A percentile compares a stretch with the other conserved stretches of the same genome.
Conservation (phyloP, 2,113 vertebrate species). For the Megaceryle maxima region DNA sequence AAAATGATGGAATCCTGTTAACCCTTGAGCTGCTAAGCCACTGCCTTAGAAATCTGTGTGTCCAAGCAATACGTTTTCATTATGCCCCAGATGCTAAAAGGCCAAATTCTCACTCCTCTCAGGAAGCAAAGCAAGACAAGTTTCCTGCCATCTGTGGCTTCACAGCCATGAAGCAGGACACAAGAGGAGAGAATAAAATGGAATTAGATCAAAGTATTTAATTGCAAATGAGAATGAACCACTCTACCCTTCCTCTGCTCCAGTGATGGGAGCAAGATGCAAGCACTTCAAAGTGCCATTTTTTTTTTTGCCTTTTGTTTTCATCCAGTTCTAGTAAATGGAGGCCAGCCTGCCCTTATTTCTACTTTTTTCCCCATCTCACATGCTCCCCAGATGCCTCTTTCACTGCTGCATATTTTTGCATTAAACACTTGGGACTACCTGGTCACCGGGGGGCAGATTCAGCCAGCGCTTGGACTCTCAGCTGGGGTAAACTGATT, state of each 20-base stretch:
- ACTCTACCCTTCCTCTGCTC: not conserved
- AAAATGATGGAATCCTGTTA: not conserved
- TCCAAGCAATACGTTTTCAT: not conserved
- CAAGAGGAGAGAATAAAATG: not conserved
- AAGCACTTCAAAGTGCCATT: not conserved
- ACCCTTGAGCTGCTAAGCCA: not conserved
- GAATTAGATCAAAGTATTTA: not conserved
- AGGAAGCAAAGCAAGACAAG: not conserved
- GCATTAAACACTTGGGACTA: not conserved
- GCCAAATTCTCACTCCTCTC: not conserved
- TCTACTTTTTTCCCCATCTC: not conserved
- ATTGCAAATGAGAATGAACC: not conserved
- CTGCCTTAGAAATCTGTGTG: accelerated
- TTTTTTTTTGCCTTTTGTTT: not conserved
- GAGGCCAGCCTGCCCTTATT: not conserved
- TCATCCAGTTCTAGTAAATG: not conserved
- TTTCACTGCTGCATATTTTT: not conserved
- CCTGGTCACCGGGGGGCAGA: not conserved
- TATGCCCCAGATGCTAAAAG: not conserved
- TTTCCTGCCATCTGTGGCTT: not conserved
- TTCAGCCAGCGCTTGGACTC: not conserved
- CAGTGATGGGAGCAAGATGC: not conserved
- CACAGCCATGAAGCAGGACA: not conserved
- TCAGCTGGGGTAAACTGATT: not conserved
- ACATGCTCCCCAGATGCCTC: not conserved